Evolutionary conservation across 2,113 vertebrate genomes (phyloP).

Genomic region (Amblyornis subalaris): DNA sequence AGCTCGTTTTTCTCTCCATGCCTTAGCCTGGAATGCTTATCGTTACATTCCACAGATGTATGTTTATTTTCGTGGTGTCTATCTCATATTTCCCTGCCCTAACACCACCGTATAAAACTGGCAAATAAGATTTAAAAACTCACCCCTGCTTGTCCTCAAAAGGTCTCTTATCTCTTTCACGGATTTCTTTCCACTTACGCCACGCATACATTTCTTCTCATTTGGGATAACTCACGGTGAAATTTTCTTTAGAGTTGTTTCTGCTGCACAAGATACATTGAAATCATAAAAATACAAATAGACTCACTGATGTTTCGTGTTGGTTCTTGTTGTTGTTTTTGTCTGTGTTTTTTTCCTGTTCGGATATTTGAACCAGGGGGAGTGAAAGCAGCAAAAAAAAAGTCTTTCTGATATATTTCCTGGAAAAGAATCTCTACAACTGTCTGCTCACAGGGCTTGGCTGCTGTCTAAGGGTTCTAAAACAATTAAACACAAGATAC

Average conservation of each 20-base stretch:
- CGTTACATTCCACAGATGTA: not conserved
- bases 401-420: not conserved
- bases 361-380: not conserved
- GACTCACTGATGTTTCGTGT: not conserved
- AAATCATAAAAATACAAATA: not conserved
- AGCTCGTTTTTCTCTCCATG: not conserved
- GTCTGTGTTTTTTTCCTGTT: not conserved
- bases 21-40: not conserved
- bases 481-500: not conserved
- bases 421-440: not conserved
- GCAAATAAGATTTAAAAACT: not conserved
- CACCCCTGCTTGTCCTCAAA: not conserved
- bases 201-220: not conserved
- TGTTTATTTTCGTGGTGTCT: not conserved
- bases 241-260: not conserved
- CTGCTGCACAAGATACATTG: not conserved
- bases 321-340: not conserved
- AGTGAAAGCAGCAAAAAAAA: not conserved
- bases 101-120: not conserved
- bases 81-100: not conserved
- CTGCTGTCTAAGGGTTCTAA: not conserved
- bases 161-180: not conserved
- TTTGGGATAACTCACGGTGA: not conserved
- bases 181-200: fast-evolving
- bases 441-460: not conserved